Evolutionary conservation across 2,113 vertebrate genomes (phyloP), one percentile per base, ranked within the genome.

Genomic region (Cardinalis cardinalis): DNA sequence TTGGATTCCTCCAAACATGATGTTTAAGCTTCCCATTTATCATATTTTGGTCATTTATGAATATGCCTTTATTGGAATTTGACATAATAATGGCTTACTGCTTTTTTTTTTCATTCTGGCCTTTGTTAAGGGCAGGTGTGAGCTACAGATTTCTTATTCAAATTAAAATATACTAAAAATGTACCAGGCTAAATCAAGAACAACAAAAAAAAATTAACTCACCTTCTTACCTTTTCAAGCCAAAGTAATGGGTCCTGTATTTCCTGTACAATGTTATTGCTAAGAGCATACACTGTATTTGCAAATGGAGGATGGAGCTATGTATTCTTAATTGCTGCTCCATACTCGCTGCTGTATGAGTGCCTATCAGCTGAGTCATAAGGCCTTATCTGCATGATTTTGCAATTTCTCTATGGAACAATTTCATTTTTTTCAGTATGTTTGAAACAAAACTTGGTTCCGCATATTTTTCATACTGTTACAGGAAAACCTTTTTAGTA

Each of bases 291-390:
- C 1, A 0, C 12, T 59, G 18, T 44, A 69, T 88, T 93, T 95
- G 53, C 41, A 78, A 87, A 88, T 51, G 70, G 79, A 88, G 85
- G 76, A 56, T 56, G 68, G 56, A 72, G 74, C 66, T 65, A 20
- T 66, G 59, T 28, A 26, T 92, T 84, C 18, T 36, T 93, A 76
- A 84, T 72, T 92, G 70, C 68, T 86, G 52, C 64, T 80, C 85
- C 52, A 52, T 88, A 53, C 58, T 60, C 84, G 48, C 72, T 90
- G 65, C 61, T 86, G 18, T 44, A 31, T 38, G 61, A 83, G 51
- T 72, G 69, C 24, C 34, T 55, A 8, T 46, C 61, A 93, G 72
- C 73, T 94, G 92, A 93, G 72, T 95, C 93, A 81, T 56, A 78
- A 70, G 53, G 88, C 83, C 64, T 89, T 59, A 56, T 64, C 76